Evolutionary conservation across 2,113 vertebrate species (phyloP).

Genomic region (Pycnonotus jocosus): DNA sequence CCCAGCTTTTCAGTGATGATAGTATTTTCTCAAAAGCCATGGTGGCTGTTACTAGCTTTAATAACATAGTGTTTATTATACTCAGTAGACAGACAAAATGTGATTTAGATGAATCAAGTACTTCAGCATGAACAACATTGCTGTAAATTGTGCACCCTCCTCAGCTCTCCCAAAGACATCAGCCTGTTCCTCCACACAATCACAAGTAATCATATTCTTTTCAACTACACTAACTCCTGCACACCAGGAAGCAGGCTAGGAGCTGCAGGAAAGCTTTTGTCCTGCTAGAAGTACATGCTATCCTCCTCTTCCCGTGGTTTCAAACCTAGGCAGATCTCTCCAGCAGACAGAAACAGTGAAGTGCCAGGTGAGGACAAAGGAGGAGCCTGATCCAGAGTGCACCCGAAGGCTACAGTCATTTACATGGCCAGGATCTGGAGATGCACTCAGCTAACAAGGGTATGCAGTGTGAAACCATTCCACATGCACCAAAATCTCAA

Average conservation of each 20-base stretch:
- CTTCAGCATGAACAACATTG: neutral
- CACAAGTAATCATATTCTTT: neutral
- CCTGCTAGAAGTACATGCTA: neutral
- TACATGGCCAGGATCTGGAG: neutral
- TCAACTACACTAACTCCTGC: neutral
- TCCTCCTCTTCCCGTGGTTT: neutral
- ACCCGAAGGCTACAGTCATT: neutral
- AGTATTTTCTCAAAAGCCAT: slow-evolving; percentile 4
- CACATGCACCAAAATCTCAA: neutral
- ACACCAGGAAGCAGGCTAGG: neutral
- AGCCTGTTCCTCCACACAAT: neutral
- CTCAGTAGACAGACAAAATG: neutral
- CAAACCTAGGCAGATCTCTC: neutral
- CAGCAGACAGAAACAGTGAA: neutral
- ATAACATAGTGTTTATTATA: neutral
- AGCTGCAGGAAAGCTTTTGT: neutral
- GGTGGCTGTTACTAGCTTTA: slow-evolving; percentile 10
- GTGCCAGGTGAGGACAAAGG: neutral
- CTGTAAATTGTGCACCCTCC: neutral
- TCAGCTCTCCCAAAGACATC: neutral
- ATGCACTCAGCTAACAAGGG: neutral
- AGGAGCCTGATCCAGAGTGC: neutral
- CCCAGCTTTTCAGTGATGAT: slow-evolving; percentile 38
- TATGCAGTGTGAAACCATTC: neutral
- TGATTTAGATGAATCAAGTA: neutral